Evolutionary conservation across 2,888 invertebrate species (phyloP).

Genomic region (Andrena bucephala): DNA sequence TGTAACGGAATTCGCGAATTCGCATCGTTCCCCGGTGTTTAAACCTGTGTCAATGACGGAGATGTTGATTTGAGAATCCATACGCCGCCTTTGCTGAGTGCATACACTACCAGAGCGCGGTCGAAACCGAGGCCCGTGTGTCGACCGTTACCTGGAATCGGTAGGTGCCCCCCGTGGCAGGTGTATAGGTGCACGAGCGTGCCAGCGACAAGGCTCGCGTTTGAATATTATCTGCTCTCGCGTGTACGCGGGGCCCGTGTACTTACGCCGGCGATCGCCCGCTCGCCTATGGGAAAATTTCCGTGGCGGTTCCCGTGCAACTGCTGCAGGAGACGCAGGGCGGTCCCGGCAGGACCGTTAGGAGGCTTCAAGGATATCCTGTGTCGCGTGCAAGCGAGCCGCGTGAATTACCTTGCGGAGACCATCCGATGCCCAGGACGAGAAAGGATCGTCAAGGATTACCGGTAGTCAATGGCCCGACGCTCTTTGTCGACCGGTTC

Average conservation of each 20-base stretch:
- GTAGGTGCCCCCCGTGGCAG: slow-evolving; percentile 15
- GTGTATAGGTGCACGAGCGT: slow-evolving; percentile 47
- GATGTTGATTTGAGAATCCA: too few relatives aligned
- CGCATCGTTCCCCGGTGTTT: not conserved
- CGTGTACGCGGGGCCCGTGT: slow-evolving; percentile 41
- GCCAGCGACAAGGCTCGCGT: slow-evolving; percentile 56
- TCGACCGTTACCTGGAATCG: slow-evolving; percentile 46
- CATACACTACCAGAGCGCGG: slow-evolving; percentile 18
- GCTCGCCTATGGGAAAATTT: slow-evolving; percentile 78
- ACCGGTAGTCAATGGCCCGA: slow-evolving; percentile 65
- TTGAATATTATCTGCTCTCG: slow-evolving; percentile 59
- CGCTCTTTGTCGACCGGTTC: slow-evolving; percentile 50
- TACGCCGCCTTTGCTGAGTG: too few relatives aligned
- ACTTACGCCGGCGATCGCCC: slow-evolving; percentile 39
- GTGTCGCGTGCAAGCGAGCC: slow-evolving; percentile 81
- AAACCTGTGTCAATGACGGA: not conserved
- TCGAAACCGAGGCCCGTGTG: slow-evolving; percentile 37
- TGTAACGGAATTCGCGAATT: not conserved
- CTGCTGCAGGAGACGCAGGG: slow-evolving; percentile 60
- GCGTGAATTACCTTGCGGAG: slow-evolving; percentile 78
- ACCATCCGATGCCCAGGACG: slow-evolving; percentile 53
- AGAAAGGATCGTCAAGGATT: slow-evolving; percentile 77
- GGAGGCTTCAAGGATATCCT: slow-evolving; percentile 83
- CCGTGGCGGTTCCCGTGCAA: slow-evolving; percentile 73
- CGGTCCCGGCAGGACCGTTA: slow-evolving; percentile 78